These are phyloP conservation scores for Troides oblongomaculatus DNA, from an alignment of 2,888 invertebrate species.

Conservation along the genomic window DNA sequence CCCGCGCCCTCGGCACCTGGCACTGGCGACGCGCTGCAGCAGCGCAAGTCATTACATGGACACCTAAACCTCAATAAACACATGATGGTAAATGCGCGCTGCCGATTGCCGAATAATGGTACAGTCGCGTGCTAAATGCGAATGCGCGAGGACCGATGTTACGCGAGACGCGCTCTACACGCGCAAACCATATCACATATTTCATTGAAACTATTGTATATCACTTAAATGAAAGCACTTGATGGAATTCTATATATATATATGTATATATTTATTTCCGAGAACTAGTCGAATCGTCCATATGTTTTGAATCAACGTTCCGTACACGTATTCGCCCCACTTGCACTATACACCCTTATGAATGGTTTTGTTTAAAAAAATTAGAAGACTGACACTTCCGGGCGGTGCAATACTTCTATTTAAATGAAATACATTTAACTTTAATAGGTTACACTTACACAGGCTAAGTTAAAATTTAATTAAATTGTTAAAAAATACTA, in stretches of 20 bases:
- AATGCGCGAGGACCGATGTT: slow-evolving; percentile 29
- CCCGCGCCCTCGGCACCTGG: neutral
- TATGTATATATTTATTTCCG: neutral
- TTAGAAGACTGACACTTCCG: slow-evolving; percentile 65
- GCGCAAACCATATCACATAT: neutral
- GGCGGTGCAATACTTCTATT: slow-evolving; percentile 67
- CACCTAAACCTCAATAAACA: too few relatives aligned
- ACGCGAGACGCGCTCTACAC: slow-evolving; percentile 16
- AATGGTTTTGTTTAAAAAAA: slow-evolving; percentile 30
- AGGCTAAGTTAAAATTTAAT: too few relatives aligned
- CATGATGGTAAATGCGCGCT: too few relatives aligned
- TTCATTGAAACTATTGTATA: neutral
- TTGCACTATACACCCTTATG: slow-evolving; percentile 37
- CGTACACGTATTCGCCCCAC: slow-evolving; percentile 27
- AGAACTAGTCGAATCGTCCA: slow-evolving; percentile 6
- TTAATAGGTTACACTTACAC: too few relatives aligned
- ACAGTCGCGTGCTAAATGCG: too few relatives aligned
- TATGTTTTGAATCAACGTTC: slow-evolving; percentile 13
- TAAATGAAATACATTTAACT: too few relatives aligned
- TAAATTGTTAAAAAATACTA: too few relatives aligned
- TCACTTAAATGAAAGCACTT: neutral
- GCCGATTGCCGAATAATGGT: too few relatives aligned
- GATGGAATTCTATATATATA: neutral
- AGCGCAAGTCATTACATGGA: too few relatives aligned
- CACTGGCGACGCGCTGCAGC: too few relatives aligned